A percentile compares a stretch with the other conserved stretches of the same genome.
Conservation (phyloP, 2,113 vertebrate genomes). For the Desmodus rotundus region DNA sequence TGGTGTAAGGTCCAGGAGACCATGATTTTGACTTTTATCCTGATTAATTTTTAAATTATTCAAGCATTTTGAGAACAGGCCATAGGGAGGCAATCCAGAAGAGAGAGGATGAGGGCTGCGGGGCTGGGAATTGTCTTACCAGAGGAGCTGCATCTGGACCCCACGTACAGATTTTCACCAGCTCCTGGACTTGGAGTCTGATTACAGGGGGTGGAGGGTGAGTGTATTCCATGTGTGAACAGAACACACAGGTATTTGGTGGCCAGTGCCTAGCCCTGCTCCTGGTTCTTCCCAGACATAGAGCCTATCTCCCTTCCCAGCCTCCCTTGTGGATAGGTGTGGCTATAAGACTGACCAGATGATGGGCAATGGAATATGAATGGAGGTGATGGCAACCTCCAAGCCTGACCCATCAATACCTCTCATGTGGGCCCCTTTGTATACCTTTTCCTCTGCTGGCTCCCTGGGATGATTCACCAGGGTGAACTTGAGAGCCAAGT, state of each 20-base stretch:
- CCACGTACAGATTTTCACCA: background rate
- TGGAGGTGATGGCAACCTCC: background rate
- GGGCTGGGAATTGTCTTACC: background rate
- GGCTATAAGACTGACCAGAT: background rate
- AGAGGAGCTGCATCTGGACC: background rate
- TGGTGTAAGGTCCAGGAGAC: background rate
- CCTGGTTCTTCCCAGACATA: background rate
- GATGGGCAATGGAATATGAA: background rate
- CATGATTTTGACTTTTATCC: background rate
- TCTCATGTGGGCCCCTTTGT: background rate
- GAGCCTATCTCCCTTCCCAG: background rate
- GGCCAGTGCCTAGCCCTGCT: background rate
- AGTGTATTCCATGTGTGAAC: background rate
- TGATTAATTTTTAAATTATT: background rate
- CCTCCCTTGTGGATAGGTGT: background rate
- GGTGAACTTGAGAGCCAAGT: background rate
- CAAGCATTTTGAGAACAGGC: background rate
- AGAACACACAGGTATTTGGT: background rate
- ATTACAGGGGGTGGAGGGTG: background rate
- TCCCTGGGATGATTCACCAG: background rate
- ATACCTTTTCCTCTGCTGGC: background rate
- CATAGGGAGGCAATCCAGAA: background rate
- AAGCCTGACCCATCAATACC: no score
- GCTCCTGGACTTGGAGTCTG: background rate
- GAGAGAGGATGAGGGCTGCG: background rate